These are phyloP conservation scores for Eupeodes luniger DNA, from an alignment of 2,888 invertebrate species.

Conservation along the genomic window DNA sequence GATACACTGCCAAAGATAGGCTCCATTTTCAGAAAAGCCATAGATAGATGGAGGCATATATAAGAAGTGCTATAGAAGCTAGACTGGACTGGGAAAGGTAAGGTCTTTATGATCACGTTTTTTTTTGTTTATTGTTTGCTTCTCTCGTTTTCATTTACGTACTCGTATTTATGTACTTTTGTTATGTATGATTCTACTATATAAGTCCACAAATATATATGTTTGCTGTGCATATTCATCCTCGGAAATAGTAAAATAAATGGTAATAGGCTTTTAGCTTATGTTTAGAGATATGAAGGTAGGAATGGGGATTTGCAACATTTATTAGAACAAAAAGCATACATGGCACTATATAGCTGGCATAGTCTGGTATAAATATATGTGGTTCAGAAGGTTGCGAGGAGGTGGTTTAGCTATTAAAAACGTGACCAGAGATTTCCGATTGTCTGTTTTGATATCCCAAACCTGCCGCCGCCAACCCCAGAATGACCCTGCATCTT, in stretches of 20 bases:
- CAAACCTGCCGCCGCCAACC: not conserved
- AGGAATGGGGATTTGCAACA: slow-evolving; percentile 37
- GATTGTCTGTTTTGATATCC: slow-evolving; percentile 56
- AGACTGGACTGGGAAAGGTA: slow-evolving; percentile 64
- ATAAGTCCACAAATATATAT: not conserved
- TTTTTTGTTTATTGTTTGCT: slow-evolving; percentile 10
- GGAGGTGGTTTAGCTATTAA: slow-evolving; percentile 37
- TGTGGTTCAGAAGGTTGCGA: not conserved
- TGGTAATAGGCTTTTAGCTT: slow-evolving; percentile 57
- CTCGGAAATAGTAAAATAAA: slow-evolving; percentile 66
- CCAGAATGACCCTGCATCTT: slow-evolving; percentile 49
- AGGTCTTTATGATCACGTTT: slow-evolving; percentile 74
- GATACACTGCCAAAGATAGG: slow-evolving; percentile 70
- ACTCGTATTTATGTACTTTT: too few relatives aligned
- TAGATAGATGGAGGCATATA: slow-evolving; percentile 5
- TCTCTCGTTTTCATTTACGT: not conserved
- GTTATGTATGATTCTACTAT: not conserved
- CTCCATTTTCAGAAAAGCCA: slow-evolving; percentile 53
- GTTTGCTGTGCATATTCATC: slow-evolving; percentile 57
- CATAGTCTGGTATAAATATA: too few relatives aligned
- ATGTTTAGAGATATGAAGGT: slow-evolving; percentile 16
- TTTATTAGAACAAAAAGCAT: slow-evolving; percentile 45
- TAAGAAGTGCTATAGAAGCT: not conserved
- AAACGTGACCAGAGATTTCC: slow-evolving; percentile 70
- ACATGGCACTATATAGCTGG: not conserved